Conservation (phyloP, 2,797 vertebrate genomes). For the Bufotes viridis region DNA sequence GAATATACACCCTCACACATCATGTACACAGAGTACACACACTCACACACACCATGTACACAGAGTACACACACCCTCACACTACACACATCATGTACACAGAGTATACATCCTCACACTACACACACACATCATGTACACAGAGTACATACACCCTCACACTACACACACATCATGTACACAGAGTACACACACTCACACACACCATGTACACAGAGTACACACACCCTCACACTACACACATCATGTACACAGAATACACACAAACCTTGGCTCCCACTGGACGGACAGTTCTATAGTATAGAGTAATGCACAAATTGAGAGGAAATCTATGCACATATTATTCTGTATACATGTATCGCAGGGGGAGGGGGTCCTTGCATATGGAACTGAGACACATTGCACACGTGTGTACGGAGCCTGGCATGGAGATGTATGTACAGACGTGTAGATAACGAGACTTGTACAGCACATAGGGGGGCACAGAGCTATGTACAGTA, state of each 20-base stretch:
- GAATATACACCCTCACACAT: neutral
- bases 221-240: slow-evolving; percentile 18
- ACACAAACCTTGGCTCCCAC: slow-evolving; percentile 10
- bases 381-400: slow-evolving; percentile 15
- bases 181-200: neutral
- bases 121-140: neutral
- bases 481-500: slow-evolving; percentile 30
- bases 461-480: slow-evolving; percentile 18
- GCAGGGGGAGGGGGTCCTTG: neutral
- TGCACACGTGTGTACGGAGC: slow-evolving; percentile 16
- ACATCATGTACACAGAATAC: neutral
- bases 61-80: neutral
- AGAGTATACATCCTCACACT: neutral
- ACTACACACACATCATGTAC: neutral
- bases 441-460: slow-evolving; percentile 33
- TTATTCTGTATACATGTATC: slow-evolving; percentile 25
- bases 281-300: slow-evolving; percentile 29
- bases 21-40: neutral
- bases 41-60: neutral
- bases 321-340: slow-evolving; percentile 65
- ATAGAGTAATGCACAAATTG: slow-evolving; percentile 64
- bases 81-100: neutral
- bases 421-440: slow-evolving; percentile 33
- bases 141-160: slow-evolving; percentile 30
- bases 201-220: neutral